These are phyloP conservation scores for Porites australiensis DNA, from an alignment of 64 coral and sea anemone genomes.

Conservation along the genomic window DNA sequence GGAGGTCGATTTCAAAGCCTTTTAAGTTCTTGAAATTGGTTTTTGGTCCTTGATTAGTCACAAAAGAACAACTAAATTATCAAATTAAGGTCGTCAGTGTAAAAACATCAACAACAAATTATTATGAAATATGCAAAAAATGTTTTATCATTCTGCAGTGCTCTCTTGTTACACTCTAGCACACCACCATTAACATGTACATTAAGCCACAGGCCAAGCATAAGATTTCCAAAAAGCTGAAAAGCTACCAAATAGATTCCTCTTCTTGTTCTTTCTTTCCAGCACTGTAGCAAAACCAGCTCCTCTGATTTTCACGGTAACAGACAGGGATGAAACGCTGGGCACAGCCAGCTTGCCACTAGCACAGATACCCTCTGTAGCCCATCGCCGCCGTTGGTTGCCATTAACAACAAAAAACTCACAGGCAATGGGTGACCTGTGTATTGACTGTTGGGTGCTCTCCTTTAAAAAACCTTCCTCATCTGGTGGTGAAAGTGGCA, in stretches of 20 bases:
- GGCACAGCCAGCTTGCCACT: slow-evolving; percentile 79
- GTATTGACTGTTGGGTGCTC: slow-evolving; percentile 94
- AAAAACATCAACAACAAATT: no score
- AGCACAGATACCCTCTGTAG: slow-evolving; percentile 87
- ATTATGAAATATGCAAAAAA: no score
- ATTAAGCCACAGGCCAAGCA: no score
- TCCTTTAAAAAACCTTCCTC: slow-evolving; percentile 71
- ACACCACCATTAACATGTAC: no score
- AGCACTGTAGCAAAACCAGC: slow-evolving; percentile 84
- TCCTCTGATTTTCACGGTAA: slow-evolving; percentile 86
- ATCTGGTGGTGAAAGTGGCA: background rate
- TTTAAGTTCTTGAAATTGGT: no score
- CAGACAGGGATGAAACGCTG: slow-evolving; percentile 77
- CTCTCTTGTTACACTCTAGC: no score
- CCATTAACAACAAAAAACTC: slow-evolving; percentile 79
- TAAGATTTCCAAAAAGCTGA: no score
- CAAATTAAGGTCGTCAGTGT: no score
- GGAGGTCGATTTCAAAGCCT: no score
- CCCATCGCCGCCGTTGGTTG: slow-evolving; percentile 92
- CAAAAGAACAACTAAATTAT: no score
- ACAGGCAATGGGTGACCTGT: slow-evolving; percentile 84
- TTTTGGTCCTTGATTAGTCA: no score
- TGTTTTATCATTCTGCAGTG: no score
- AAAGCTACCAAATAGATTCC: background rate
- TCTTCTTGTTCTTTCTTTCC: background rate